A percentile compares a stretch with the other conserved stretches of the same genome.
Evolutionary conservation across 2,888 invertebrate species (phyloP).

Genomic region (Listrodromus nycthemerus): DNA sequence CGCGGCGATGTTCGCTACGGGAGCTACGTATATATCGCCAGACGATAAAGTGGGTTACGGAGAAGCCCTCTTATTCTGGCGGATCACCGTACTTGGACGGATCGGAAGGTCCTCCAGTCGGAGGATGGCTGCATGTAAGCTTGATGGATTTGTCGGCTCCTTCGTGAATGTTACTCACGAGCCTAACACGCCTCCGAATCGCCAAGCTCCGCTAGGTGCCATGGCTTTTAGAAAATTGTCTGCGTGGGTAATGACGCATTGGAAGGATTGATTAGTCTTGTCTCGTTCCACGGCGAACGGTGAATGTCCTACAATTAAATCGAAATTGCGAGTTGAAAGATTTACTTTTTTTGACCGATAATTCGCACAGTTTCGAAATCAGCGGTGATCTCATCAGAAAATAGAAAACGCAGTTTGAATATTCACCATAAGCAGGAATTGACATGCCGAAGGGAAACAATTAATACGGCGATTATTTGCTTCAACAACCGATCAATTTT

Average conservation of each 20-base stretch:
- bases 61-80: slow-evolving; percentile 56
- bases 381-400: background rate
- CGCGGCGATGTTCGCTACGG: background rate
- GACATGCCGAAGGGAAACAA: no score
- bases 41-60: slow-evolving; percentile 46
- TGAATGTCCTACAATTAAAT: background rate
- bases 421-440: no score
- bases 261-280: slow-evolving; percentile 57
- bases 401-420: no score
- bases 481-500: no score
- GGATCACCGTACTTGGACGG: slow-evolving; percentile 54
- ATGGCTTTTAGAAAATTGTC: slow-evolving; percentile 63
- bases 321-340: background rate
- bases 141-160: slow-evolving; percentile 67
- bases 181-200: slow-evolving; percentile 53
- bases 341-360: background rate
- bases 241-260: slow-evolving; percentile 57
- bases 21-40: slow-evolving; percentile 19
- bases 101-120: slow-evolving; percentile 25
- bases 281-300: slow-evolving; percentile 11
- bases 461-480: no score
- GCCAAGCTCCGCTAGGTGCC: slow-evolving; percentile 63
- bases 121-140: slow-evolving; percentile 60
- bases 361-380: no score
- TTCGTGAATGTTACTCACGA: slow-evolving; percentile 68